A percentile compares a stretch with the other conserved stretches of the same genome.
phyloP scores from a whole-genome alignment of 1,140 invertebrate species.

The Anastrepha obliqua region DNA sequence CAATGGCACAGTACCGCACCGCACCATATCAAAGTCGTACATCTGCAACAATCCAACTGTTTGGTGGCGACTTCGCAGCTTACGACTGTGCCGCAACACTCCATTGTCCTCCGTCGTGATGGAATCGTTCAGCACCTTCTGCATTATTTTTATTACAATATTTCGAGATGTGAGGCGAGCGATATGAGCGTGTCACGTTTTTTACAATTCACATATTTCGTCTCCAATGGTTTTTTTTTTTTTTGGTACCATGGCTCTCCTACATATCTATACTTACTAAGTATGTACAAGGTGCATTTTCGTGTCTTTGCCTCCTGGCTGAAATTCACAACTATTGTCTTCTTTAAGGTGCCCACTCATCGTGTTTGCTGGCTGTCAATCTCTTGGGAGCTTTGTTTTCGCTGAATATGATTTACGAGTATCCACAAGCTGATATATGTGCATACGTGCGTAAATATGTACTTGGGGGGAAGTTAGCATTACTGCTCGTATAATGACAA shows the following conservation, averaged over 20 bases:
- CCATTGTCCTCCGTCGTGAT: neutral
- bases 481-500: conserved; percentile 1
- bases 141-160: conserved; percentile 49
- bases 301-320: neutral
- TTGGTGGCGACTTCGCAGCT: neutral
- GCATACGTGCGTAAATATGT: neutral
- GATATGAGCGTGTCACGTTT: conserved; percentile 53
- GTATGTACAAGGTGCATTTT: neutral
- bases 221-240: neutral
- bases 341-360: conserved; percentile 8
- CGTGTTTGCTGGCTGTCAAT: conserved; percentile 3
- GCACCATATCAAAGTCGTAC: neutral
- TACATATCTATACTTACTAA: neutral
- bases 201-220: conserved; percentile 40
- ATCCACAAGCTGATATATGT: neutral
- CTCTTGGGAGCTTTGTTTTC: neutral
- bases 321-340: conserved; percentile 33
- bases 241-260: neutral
- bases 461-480: neutral
- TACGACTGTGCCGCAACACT: neutral
- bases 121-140: conserved; percentile 27
- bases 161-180: conserved; percentile 46
- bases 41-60: neutral
- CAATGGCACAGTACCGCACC: neutral
- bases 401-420: conserved; percentile 32